Evolutionary conservation across 2,888 invertebrate genomes (phyloP).

Genomic region (Maniola hyperantus): DNA sequence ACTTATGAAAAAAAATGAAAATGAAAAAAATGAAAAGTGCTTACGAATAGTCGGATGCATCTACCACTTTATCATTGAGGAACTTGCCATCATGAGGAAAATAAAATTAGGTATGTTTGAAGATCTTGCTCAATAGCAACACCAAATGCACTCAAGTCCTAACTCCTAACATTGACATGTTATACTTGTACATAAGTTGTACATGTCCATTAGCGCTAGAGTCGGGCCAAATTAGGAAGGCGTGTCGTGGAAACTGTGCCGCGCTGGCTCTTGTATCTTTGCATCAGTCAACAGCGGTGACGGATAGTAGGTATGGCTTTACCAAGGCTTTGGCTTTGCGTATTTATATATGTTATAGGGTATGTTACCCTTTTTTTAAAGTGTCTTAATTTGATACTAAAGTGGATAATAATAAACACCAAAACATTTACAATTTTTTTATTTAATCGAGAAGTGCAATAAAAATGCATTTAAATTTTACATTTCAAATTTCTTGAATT

Average conservation of each 20-base stretch:
- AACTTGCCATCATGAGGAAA: background rate
- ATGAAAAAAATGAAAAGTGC: too few relatives aligned
- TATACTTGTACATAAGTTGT: conserved; percentile 26
- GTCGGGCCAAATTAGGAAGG: conserved; percentile 59
- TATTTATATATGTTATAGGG: too few relatives aligned
- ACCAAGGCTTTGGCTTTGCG: background rate
- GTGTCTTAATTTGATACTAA: too few relatives aligned
- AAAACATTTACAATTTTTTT: too few relatives aligned
- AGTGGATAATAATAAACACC: too few relatives aligned
- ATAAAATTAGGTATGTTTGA: background rate
- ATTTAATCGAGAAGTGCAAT: too few relatives aligned
- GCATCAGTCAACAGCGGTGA: conserved; percentile 42
- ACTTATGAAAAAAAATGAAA: too few relatives aligned
- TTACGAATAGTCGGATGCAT: too few relatives aligned
- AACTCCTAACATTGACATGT: conserved; percentile 9
- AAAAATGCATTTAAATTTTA: too few relatives aligned
- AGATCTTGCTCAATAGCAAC: background rate
- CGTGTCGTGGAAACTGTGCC: conserved; percentile 68
- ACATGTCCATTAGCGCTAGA: conserved; percentile 29
- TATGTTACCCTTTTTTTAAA: background rate
- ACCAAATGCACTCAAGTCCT: conserved; percentile 9
- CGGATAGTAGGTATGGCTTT: conserved; percentile 7
- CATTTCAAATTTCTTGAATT: too few relatives aligned
- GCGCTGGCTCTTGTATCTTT: conserved; percentile 47
- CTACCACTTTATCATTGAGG: background rate